Percentiles rank a stretch among this genome's conserved stretches.
Conservation (phyloP, 2,888 invertebrate genomes). For the Oscheius myriophilus region DNA sequence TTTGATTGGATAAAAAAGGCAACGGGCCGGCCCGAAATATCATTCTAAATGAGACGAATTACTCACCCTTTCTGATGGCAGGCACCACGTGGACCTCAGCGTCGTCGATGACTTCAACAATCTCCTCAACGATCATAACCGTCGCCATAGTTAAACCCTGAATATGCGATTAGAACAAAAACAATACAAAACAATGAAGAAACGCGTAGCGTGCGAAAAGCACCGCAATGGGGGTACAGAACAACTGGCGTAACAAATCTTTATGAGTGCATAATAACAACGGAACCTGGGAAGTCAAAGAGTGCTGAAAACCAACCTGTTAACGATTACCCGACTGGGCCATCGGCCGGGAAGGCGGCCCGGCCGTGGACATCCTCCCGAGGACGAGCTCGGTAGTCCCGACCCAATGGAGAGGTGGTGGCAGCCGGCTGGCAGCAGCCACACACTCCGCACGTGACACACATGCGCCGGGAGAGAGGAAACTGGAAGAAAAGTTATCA, state of each 20-base stretch:
- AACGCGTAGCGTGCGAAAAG: slow-evolving; percentile 22
- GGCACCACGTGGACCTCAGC: slow-evolving; percentile 16
- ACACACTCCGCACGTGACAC: too few species aligned
- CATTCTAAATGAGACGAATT: background rate
- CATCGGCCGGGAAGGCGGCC: slow-evolving; percentile 5
- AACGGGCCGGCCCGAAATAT: too few species aligned
- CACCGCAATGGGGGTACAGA: slow-evolving; percentile 4
- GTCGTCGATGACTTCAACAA: background rate
- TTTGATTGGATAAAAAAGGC: too few species aligned
- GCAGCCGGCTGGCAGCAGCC: too few species aligned
- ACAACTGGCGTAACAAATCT: slow-evolving; percentile 13
- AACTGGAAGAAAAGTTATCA: too few species aligned
- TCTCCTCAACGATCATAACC: slow-evolving; percentile 7
- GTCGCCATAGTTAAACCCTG: slow-evolving; percentile 7
- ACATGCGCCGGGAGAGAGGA: too few species aligned
- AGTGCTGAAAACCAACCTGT: slow-evolving; percentile 21
- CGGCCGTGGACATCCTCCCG: slow-evolving; percentile 22
- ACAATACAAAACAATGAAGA: background rate
- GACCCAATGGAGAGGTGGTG: too few species aligned
- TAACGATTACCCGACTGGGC: slow-evolving; percentile 9
- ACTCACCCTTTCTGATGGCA: slow-evolving; percentile 9
- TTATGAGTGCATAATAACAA: slow-evolving; percentile 10
- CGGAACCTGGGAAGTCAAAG: background rate
- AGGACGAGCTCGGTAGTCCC: too few species aligned
- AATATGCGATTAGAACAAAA: background rate